Percentiles rank a stretch among this genome's conserved stretches.
Conservation (phyloP, 2,113 vertebrate species). For the Corapipo altera region DNA sequence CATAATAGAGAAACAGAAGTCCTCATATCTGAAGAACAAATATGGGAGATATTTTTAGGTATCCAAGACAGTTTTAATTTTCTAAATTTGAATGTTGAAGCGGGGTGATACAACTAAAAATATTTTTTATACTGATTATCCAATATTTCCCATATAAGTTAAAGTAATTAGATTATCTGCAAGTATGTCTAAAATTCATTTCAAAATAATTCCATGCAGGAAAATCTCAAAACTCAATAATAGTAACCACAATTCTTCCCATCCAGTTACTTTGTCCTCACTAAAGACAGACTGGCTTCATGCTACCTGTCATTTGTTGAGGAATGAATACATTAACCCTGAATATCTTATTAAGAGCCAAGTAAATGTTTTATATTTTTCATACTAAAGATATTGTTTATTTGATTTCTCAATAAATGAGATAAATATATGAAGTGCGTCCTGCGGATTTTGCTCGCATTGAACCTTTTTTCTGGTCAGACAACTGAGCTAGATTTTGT, state of each 20-base stretch:
- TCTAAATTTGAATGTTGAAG: background rate
- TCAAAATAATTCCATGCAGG: background rate
- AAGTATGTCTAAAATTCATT: background rate
- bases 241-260: background rate
- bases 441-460: background rate
- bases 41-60: background rate
- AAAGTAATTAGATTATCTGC: background rate
- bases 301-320: background rate
- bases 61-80: background rate
- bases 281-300: background rate
- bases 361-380: background rate
- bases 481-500: background rate
- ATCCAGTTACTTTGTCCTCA: background rate
- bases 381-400: background rate
- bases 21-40: background rate
- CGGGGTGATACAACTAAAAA: background rate
- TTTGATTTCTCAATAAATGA: background rate
- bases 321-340: background rate
- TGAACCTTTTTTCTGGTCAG: background rate
- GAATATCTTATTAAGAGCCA: background rate
- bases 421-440: background rate
- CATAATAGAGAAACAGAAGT: background rate
- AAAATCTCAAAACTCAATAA: background rate
- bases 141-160: background rate
- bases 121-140: background rate